Conservation (phyloP, 2,888 invertebrate species). For the Idaea biselata region DNA sequence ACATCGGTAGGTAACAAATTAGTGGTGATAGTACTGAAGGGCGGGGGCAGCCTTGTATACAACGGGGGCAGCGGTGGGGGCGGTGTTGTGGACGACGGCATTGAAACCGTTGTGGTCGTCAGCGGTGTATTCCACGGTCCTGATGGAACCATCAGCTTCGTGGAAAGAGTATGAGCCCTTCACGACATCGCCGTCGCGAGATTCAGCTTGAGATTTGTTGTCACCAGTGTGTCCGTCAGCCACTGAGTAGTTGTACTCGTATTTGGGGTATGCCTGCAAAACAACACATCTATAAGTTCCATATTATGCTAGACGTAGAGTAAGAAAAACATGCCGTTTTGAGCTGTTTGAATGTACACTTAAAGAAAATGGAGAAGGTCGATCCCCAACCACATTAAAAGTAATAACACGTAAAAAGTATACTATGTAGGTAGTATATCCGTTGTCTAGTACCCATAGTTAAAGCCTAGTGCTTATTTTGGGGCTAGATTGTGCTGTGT, state of each 20-base stretch:
- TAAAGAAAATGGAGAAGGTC: no score
- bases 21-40: constrained; percentile 45
- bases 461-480: no score
- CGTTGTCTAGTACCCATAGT: no score
- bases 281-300: constrained; percentile 10
- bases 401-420: no score
- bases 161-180: constrained; percentile 78
- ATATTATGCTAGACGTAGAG: not conserved
- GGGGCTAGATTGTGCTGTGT: no score
- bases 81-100: constrained; percentile 61
- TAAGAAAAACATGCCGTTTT: no score
- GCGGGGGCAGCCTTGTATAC: constrained; percentile 47
- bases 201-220: constrained; percentile 78
- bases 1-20: constrained; percentile 9
- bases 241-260: constrained; percentile 79
- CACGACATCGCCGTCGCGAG: constrained; percentile 76
- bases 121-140: constrained; percentile 78
- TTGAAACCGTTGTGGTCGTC: constrained; percentile 76
- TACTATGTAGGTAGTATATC: no score
- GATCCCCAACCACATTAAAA: no score
- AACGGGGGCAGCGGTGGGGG: constrained; percentile 52
- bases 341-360: no score
- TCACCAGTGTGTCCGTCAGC: constrained; percentile 80
- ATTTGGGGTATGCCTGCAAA: constrained; percentile 64
- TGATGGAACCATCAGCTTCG: constrained; percentile 78